Evolutionary conservation across 2,797 vertebrate species (phyloP), one percentile per base, ranked within the genome.

Genomic region (Trachurus trachurus): DNA sequence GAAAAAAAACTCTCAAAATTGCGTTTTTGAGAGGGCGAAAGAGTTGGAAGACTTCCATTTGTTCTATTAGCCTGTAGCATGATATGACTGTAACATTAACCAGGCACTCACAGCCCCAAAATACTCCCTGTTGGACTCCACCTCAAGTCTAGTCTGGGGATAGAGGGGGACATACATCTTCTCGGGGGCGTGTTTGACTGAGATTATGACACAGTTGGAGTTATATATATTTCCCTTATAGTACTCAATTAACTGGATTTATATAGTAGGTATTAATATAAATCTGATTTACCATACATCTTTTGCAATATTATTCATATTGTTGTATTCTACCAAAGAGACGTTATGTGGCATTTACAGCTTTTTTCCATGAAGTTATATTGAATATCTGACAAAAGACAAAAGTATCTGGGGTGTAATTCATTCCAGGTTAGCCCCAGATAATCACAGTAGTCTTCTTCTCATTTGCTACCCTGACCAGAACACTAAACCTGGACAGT

Each of bases 51-150:
- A 2, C 54, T 66, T 12, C 21, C 10, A 10, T 59, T 63, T 64
- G 47, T 19, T 71, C 22, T 39, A 3, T 76, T 58, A 45, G 21
- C 22, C 63, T 76, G 13, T 53, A 69, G 12, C 57, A 26, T 69
- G 42, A 21, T 52, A 58, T 64, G 19, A 17, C 53, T 47, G 34
- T 52, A 44, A 11, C n/a, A 22, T 34, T 71, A 0, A 3, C 52
- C 7, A 66, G 42, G 19, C 34, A 29, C 8, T 52, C 37, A 5
- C 8, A 42, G 29, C 16, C 26, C n/a, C 26, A 42, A 60, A 22
- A 49, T 50, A n/a, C 13, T 47, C 47, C 17, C 1, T 58, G 17
- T 37, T 52, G 68, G 16, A 34, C 17, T 62, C 6, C 8, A 22
- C 63, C 13, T 52, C 3, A 37, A 45, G 4, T 29, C 44, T 71